phyloP scores from a whole-genome alignment of 2,797 vertebrate species.

The Galagoides demidoff region DNA sequence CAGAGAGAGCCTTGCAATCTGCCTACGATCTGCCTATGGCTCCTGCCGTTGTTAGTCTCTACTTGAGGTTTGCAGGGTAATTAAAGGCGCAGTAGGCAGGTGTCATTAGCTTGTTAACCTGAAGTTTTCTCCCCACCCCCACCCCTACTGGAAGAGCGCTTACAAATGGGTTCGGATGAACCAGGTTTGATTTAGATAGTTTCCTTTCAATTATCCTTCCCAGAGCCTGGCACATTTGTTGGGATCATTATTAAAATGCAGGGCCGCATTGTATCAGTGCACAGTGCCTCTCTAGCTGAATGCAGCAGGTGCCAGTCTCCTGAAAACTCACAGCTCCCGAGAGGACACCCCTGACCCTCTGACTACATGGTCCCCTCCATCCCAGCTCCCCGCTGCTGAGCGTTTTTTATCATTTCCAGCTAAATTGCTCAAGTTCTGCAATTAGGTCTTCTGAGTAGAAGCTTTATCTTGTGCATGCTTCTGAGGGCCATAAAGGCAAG shows the following conservation, averaged over 20 bases:
- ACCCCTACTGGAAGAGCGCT: background rate
- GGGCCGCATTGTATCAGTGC: background rate
- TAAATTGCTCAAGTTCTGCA: background rate
- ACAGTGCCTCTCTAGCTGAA: background rate
- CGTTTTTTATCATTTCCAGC: background rate
- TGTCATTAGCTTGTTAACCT: constrained; percentile 72
- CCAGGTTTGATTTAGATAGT: constrained; percentile 5
- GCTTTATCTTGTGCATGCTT: background rate
- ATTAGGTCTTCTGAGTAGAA: background rate
- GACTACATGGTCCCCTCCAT: too few relatives aligned
- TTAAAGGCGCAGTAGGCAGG: constrained; percentile 66
- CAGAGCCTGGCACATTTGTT: background rate
- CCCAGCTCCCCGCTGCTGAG: background rate
- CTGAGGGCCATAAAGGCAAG: background rate
- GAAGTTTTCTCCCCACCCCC: constrained; percentile 11
- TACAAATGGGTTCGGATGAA: constrained; percentile 16
- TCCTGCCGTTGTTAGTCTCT: background rate
- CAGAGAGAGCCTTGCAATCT: background rate
- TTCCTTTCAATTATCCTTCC: constrained; percentile 67
- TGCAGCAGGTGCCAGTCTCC: background rate
- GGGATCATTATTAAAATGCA: constrained; percentile 48
- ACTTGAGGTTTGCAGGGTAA: constrained; percentile 31
- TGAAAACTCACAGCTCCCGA: background rate
- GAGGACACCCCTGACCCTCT: background rate
- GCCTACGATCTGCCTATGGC: background rate